Evolutionary conservation across 2,797 vertebrate species (phyloP).

Genomic region (Pterois miles): DNA sequence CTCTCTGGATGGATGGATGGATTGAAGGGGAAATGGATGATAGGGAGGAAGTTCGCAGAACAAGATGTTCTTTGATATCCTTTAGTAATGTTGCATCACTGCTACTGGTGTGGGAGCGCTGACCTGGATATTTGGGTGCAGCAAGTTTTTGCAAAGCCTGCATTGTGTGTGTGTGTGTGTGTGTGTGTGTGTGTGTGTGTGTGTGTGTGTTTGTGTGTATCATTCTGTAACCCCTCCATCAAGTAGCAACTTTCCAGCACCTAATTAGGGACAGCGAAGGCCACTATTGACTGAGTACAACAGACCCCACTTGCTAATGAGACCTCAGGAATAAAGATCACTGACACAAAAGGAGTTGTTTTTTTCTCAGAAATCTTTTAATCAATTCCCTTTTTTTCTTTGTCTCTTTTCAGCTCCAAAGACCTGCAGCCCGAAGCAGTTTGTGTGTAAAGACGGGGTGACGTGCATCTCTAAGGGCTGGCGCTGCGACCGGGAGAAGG

Average conservation of each 20-base stretch:
- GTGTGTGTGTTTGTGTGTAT: too few relatives aligned
- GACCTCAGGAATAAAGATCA: slow-evolving; percentile 59
- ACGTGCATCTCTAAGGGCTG: slow-evolving; percentile 99
- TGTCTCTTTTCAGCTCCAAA: slow-evolving; percentile 86
- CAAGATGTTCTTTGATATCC: slow-evolving; percentile 77
- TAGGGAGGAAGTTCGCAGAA: slow-evolving; percentile 45
- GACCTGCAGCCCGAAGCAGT: slow-evolving; percentile 98
- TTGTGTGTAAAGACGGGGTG: slow-evolving; percentile 96
- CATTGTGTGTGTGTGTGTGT: slow-evolving; percentile 1
- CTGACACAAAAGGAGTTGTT: slow-evolving; percentile 35
- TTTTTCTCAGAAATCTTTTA: slow-evolving; percentile 34
- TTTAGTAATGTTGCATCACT: slow-evolving; percentile 69
- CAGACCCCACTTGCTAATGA: slow-evolving; percentile 63
- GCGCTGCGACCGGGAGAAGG: slow-evolving; percentile 97
- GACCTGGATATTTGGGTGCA: slow-evolving; percentile 73
- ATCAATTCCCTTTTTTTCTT: slow-evolving; percentile 39
- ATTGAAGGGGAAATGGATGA: slow-evolving; percentile 30
- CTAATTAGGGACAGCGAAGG: slow-evolving; percentile 59
- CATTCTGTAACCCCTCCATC: slow-evolving; percentile 20
- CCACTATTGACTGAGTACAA: slow-evolving; percentile 62
- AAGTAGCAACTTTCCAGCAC: slow-evolving; percentile 37
- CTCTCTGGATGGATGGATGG: slow-evolving; percentile 32
- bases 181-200: slow-evolving; percentile 2
- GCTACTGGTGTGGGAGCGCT: slow-evolving; percentile 57
- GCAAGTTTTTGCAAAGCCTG: slow-evolving; percentile 40